Evolutionary conservation across 2,113 vertebrate species (phyloP), one percentile per base, ranked within the genome.

Genomic region (Puntigrus tetrazona): DNA sequence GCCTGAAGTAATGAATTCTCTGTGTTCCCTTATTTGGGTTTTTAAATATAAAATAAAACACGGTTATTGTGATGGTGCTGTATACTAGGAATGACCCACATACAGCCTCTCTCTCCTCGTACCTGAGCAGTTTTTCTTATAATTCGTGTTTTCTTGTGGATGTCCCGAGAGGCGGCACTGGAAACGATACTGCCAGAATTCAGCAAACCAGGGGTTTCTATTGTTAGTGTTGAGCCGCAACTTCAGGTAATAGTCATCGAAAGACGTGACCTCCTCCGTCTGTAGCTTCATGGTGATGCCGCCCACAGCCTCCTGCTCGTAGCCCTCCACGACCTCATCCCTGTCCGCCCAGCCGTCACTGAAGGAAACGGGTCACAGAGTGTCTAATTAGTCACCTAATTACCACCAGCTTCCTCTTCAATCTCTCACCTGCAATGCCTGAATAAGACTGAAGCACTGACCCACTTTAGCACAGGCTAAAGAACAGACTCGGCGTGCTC

Each of bases 341-440:
- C 98, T 95, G 92, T 99, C 98, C 45, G 98, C 98, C 98, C 98
- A 99, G 69, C 98, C 98, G 0, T 99, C 98, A 89, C 98, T 99
- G 89, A 76, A 55, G 16, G 63, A 80, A 50, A 61, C 55, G 78
- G 57, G 83, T 7, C 41, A 86, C 77, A 75, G 8, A 75, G 70
- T 43, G 70, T 22, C 34, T 83, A 57, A 80, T 76, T 57, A 76
- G 18, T 55, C 41, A 25, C 34, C 55, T 47, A 81, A 82, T 86
- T 82, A 77, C 41, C n/a, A 65, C 31, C 34, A 55, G 55, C 77
- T 82, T 82, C 22, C 36, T 69, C 82, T 18, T 25, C 79, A 65
- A 20, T 79, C 43, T 83, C 55, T 69, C 67, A 85, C 70, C 70
- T 82, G 61, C 84, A 55, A 34, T 18, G 36, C 38, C 52, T 61